Evolutionary conservation across 2,797 vertebrate genomes (phyloP), one percentile per base, ranked within the genome.

Genomic region (Scleropages formosus): DNA sequence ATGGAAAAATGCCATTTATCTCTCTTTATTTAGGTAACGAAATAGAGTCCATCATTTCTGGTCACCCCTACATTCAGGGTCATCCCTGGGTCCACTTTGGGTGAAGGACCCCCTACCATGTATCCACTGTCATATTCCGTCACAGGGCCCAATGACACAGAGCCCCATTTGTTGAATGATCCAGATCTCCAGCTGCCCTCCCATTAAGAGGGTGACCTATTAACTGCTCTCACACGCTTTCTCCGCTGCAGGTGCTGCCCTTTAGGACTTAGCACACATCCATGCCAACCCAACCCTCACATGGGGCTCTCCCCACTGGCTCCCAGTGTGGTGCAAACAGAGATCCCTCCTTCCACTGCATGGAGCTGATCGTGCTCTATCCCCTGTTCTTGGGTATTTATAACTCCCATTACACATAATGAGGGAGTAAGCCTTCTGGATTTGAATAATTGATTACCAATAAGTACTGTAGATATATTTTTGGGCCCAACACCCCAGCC

Each of bases 361-460:
- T 47, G 62, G 26, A 63, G 58, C 47, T 67, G 47, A 18, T 60
- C 56, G 44, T 60, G 22, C 11, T 22, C 59, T 16, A 39, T 61
- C 68, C 60, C 66, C 66, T 27, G 20, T 75, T 70, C 15, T 56
- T 71, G 31, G 51, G 70, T 67, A 44, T 71, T 70, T 76, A 76
- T 22, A 71, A 59, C 47, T 47, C 59, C 66, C 66, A 69, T 75
- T 75, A 62, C 65, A 51, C 44, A 39, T 69, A 76, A 71, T 31
- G 47, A 47, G 56, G 58, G 39, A 70, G 59, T 56, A 59, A 46
- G 15, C 59, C 31, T 76, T 76, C 66, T 56, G 47, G 46, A 76
- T 76, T 76, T 70, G 44, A 70, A 76, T 70, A 76, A 76, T 63
- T 76, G 75, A 76, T 76, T 63, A 64, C 75, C 75, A 63, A 76